phyloP scores from a whole-genome alignment of 2,888 invertebrate genomes.

The Melanostoma scalare region DNA sequence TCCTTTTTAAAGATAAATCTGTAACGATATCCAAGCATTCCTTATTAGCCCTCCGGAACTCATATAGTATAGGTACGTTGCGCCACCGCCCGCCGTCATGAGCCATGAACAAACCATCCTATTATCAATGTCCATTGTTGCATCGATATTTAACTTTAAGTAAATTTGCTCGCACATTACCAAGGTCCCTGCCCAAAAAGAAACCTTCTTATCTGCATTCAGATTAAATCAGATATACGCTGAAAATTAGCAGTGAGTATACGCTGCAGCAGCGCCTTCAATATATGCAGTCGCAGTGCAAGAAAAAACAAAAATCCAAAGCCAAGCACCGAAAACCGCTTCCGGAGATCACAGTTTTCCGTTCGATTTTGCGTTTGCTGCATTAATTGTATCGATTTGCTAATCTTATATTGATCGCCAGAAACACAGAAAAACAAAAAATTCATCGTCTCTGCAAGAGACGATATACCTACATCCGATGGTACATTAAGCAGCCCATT shows the following conservation, averaged over 20 bases:
- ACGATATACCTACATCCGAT: background rate
- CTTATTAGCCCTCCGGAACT: slow-evolving; percentile 18
- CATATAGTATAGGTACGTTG: background rate
- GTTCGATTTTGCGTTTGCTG: slow-evolving; percentile 47
- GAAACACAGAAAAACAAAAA: background rate
- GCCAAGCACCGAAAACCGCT: slow-evolving; percentile 59
- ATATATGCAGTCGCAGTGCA: slow-evolving; percentile 36
- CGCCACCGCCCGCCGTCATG: background rate
- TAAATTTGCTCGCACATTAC: slow-evolving; percentile 59
- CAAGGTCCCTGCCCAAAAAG: slow-evolving; percentile 53
- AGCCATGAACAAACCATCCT: slow-evolving; percentile 43
- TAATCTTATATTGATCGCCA: slow-evolving; percentile 51
- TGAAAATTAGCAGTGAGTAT: slow-evolving; percentile 60
- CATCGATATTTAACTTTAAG: slow-evolving; percentile 59
- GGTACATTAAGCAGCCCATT: background rate
- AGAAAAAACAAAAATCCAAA: too few species aligned
- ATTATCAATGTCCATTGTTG: slow-evolving; percentile 54
- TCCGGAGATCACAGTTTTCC: slow-evolving; percentile 64
- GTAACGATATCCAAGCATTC: slow-evolving; percentile 20
- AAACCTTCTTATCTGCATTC: slow-evolving; percentile 49
- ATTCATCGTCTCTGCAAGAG: background rate
- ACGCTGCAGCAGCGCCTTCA: slow-evolving; percentile 26
- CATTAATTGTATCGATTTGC: slow-evolving; percentile 51
- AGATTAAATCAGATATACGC: slow-evolving; percentile 66
- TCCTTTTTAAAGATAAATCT: slow-evolving; percentile 48